Evolutionary conservation across 1,140 invertebrate species (phyloP).

Genomic region (silkworm (Bombyx mori)): ASM3026992v2 NC_085128.1:8950001-8950500

Average conservation of each 20-base stretch:
- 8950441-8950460: too few relatives aligned
- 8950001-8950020: constrained; percentile 68
- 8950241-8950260: constrained; percentile 30
- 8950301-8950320: too few relatives aligned
- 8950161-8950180: constrained; percentile 40
- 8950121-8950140: constrained; percentile 53
- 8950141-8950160: constrained; percentile 53
- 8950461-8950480: too few relatives aligned
- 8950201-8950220: constrained; percentile 39
- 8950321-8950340: too few relatives aligned
- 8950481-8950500: too few relatives aligned
- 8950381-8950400: too few relatives aligned
- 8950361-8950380: too few relatives aligned
- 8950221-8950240: constrained; percentile 14
- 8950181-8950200: constrained; percentile 26
- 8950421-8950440: too few relatives aligned
- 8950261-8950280: constrained; percentile 11
- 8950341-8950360: too few relatives aligned
- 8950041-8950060: constrained; percentile 67
- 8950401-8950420: too few relatives aligned
- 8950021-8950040: constrained; percentile 69
- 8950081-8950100: constrained; percentile 66
- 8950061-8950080: constrained; percentile 67
- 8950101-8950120: constrained; percentile 59
- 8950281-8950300: too few relatives aligned